Base-by-base conservation (phyloP, 2,888 invertebrate species). In the Harmothoe impar region DNA sequence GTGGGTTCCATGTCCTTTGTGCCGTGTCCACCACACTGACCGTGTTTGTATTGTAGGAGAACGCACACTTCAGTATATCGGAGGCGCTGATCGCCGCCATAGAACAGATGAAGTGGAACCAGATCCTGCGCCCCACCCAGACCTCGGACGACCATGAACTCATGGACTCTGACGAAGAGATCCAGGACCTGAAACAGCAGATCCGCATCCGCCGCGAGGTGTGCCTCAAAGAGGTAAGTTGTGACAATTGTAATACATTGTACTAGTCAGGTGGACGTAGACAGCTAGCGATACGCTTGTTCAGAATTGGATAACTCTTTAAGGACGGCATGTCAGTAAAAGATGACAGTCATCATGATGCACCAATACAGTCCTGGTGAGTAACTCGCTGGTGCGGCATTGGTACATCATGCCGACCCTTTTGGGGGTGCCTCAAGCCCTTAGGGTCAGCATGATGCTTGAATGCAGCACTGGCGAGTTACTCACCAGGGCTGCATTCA, bases 31-130 rank as follows among this genome's bases (percentile, higher is more conserved):
- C n/a, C n/a, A n/a, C n/a, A n/a, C n/a, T n/a, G n/a, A n/a, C n/a
- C n/a, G n/a, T n/a, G n/a, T n/a, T n/a, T n/a, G n/a, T n/a, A n/a
- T 52, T 93, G 3, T 96, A 98, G 94, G 98, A 98, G 96, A 98
- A 98, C 96, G 98, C 98, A 0, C 98, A 98, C 96, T 98, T 98
- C 95, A 97, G 97, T 94, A 97, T 98, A 92, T 98, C 97, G 0
- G 98, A 98, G 96, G 98, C 98, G 0, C 97, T 98, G 94, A 98
- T 98, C 92, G 97, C 98, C 15, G 98, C 98, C 23, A 97, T 98
- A 92, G 98, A 98, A 92, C 95, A 95, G 91, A 96, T 96, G 95
- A 96, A 96, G 91, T 96, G 95, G 95, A 95, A 95, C 91, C 95
- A 94, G 91, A 92, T 94, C 78, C 93, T 94, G 0, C 89, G 92